Evolutionary conservation across 2,888 invertebrate species (phyloP).

Genomic region (Oegoconia quadripuncta): DNA sequence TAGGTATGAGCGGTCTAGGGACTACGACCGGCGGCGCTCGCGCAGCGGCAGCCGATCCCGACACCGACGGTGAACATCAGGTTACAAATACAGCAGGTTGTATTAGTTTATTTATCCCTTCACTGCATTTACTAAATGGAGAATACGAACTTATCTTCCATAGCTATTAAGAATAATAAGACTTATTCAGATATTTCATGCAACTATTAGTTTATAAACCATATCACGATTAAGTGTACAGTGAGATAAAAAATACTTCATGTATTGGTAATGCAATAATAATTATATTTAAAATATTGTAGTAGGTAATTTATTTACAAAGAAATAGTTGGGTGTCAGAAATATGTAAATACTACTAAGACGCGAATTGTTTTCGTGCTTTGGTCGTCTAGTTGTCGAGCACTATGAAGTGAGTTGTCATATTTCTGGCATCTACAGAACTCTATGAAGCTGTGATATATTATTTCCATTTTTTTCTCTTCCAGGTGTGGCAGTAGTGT

Average conservation of each 20-base stretch:
- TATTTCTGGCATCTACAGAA: slow-evolving; percentile 41
- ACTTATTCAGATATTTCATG: background rate
- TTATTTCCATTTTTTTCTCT: slow-evolving; percentile 61
- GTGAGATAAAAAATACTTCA: no score
- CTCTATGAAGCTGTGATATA: slow-evolving; percentile 53
- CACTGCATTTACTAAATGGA: background rate
- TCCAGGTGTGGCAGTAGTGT: slow-evolving; percentile 54
- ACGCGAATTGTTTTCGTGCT: background rate
- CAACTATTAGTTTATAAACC: background rate
- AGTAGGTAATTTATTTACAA: background rate
- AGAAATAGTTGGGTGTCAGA: slow-evolving; percentile 1
- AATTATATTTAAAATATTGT: no score
- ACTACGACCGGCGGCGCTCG: slow-evolving; percentile 55
- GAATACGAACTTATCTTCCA: background rate
- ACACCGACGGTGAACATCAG: slow-evolving; percentile 68
- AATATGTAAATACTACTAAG: background rate
- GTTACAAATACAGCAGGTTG: slow-evolving; percentile 65
- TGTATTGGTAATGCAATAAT: no score
- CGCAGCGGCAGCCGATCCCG: slow-evolving; percentile 57
- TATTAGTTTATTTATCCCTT: slow-evolving; percentile 32
- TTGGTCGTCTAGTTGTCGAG: background rate
- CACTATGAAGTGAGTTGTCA: slow-evolving; percentile 10
- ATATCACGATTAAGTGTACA: no score
- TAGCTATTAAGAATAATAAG: background rate
- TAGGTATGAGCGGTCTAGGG: slow-evolving; percentile 73